These are phyloP conservation scores for Nannoperca australis DNA, from an alignment of 2,797 vertebrate species.

Conservation along the genomic window DNA sequence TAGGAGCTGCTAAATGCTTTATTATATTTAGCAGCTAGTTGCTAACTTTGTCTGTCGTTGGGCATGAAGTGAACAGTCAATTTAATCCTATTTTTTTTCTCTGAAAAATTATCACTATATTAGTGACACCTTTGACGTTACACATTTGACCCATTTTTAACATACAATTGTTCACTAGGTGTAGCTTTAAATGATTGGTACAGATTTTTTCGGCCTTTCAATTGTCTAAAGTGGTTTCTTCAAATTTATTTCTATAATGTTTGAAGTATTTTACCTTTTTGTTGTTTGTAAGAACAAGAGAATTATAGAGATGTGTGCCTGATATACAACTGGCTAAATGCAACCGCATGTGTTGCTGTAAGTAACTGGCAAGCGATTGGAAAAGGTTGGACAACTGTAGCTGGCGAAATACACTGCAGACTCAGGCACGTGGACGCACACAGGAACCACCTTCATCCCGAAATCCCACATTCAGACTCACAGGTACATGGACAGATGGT, in stretches of 20 bases:
- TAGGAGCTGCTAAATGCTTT: not conserved
- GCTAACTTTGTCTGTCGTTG: not conserved
- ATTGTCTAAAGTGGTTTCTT: not conserved
- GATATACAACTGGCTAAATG: no score
- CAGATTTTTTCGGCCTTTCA: not conserved
- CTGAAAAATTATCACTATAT: not conserved
- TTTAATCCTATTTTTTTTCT: not conserved
- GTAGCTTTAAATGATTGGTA: not conserved
- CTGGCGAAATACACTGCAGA: constrained; percentile 30
- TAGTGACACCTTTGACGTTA: not conserved
- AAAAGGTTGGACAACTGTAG: constrained; percentile 56
- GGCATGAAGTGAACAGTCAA: not conserved
- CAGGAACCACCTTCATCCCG: constrained; percentile 37
- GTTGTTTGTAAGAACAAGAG: constrained; percentile 1
- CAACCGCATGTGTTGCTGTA: no score
- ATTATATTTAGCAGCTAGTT: not conserved
- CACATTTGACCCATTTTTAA: not conserved
- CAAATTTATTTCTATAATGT: not conserved
- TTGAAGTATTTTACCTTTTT: not conserved
- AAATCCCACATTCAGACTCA: constrained; percentile 17
- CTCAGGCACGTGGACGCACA: constrained; percentile 36
- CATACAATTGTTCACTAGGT: not conserved
- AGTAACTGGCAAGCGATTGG: constrained; percentile 72
- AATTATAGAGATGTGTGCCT: constrained; percentile 45
- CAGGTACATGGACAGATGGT: constrained; percentile 65